These are phyloP conservation scores for Orientallactaga bullata DNA, from an alignment of 2,113 vertebrate species.

Conservation along the genomic window DNA sequence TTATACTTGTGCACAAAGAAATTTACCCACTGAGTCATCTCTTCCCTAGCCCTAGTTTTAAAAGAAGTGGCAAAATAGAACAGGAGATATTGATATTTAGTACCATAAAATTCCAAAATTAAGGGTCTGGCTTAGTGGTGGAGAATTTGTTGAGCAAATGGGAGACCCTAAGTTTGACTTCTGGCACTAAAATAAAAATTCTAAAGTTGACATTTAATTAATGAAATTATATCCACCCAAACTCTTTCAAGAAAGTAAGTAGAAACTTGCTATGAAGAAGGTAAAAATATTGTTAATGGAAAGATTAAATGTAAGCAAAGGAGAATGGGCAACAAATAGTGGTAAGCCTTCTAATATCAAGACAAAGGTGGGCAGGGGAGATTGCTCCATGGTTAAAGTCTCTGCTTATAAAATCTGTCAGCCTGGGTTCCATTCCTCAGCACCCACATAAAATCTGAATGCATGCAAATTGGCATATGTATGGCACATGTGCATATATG, in stretches of 20 bases:
- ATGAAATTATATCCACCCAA: slow-evolving; percentile 18
- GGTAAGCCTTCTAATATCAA: neutral
- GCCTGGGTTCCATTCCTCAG: too few species aligned
- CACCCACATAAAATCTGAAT: too few species aligned
- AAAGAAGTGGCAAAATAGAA: neutral
- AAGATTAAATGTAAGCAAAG: slow-evolving; percentile 27
- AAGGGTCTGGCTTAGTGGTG: neutral
- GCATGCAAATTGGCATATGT: too few species aligned
- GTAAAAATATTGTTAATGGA: slow-evolving; percentile 13
- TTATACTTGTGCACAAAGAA: too few species aligned
- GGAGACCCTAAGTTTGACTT: neutral
- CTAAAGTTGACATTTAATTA: slow-evolving; percentile 14
- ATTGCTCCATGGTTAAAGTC: too few species aligned
- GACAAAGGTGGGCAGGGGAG: too few species aligned
- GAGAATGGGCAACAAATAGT: neutral
- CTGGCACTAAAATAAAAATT: neutral
- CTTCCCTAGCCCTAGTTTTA: neutral
- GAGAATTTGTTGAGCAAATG: too few species aligned
- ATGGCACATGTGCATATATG: too few species aligned
- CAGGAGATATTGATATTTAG: neutral
- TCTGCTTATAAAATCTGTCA: too few species aligned
- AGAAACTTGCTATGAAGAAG: neutral
- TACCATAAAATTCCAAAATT: neutral
- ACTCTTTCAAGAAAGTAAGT: slow-evolving; percentile 27
- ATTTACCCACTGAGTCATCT: too few species aligned